Evolutionary conservation across 2,888 invertebrate species (phyloP).

Genomic region (Cremastinae sp.): DNA sequence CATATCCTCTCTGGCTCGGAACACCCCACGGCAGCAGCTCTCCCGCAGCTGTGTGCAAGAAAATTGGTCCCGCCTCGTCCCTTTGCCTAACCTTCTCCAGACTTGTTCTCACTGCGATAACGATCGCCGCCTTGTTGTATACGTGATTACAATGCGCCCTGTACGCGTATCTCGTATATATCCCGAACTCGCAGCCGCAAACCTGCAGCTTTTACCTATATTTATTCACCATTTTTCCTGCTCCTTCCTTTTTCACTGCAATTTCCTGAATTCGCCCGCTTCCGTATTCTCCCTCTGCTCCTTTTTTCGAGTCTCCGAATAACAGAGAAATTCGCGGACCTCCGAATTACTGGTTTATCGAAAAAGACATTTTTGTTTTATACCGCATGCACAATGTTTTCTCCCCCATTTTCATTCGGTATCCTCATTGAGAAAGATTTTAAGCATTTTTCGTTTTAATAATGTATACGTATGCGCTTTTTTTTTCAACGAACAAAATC

Average conservation of each 20-base stretch:
- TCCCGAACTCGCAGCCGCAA: neutral
- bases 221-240: slow-evolving; percentile 14
- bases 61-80: slow-evolving; percentile 45
- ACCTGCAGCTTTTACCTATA: slow-evolving; percentile 18
- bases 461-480: no score
- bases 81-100: slow-evolving; percentile 12
- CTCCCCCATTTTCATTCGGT: no score
- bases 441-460: no score
- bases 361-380: slow-evolving; percentile 13
- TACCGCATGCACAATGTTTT: no score
- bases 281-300: slow-evolving; percentile 23
- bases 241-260: slow-evolving; percentile 2
- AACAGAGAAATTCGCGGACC: neutral
- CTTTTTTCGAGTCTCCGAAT: slow-evolving; percentile 12
- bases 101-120: slow-evolving; percentile 36
- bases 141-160: slow-evolving; percentile 53
- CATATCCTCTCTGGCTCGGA: slow-evolving; percentile 2
- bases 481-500: neutral
- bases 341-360: neutral
- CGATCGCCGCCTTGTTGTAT: slow-evolving; percentile 41
- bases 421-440: no score
- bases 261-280: slow-evolving; percentile 20
- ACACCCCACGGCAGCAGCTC: slow-evolving; percentile 35
- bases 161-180: slow-evolving; percentile 25
- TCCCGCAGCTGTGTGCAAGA: slow-evolving; percentile 31